Evolutionary conservation across 2,113 vertebrate species (phyloP).

Genomic region (Lathamus discolor): DNA sequence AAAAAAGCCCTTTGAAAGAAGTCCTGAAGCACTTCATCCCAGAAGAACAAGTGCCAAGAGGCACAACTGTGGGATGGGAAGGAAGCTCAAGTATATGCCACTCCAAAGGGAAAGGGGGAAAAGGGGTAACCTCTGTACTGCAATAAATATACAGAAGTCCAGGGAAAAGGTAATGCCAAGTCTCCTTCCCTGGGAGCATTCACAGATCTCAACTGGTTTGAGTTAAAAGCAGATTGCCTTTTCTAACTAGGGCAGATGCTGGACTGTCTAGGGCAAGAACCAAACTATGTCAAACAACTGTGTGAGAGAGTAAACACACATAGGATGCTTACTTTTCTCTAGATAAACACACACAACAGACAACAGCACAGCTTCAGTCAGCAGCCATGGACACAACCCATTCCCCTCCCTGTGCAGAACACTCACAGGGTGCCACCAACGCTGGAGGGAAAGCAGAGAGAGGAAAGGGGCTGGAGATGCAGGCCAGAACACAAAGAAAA

Average conservation of each 20-base stretch:
- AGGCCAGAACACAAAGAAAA: background rate
- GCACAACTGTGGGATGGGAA: background rate
- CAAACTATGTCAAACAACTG: background rate
- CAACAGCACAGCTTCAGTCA: background rate
- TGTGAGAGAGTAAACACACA: background rate
- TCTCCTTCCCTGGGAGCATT: background rate
- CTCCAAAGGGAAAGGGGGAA: background rate
- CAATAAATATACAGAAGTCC: background rate
- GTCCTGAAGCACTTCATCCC: background rate
- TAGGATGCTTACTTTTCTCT: background rate
- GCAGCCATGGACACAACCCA: background rate
- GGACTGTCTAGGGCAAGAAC: background rate
- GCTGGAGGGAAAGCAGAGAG: background rate
- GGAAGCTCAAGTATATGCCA: rapidly evolving
- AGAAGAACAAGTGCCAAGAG: background rate
- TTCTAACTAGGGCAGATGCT: background rate
- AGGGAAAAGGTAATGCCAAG: background rate
- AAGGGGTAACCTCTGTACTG: background rate
- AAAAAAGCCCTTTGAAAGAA: background rate
- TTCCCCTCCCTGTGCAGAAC: background rate
- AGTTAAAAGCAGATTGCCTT: background rate
- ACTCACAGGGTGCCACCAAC: background rate
- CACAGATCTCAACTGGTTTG: background rate
- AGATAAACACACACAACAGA: background rate
- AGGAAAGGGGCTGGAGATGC: background rate